These are phyloP conservation scores for Actinemys pallida DNA, from an alignment of 2,113 vertebrate species.

Conservation along the genomic window DNA sequence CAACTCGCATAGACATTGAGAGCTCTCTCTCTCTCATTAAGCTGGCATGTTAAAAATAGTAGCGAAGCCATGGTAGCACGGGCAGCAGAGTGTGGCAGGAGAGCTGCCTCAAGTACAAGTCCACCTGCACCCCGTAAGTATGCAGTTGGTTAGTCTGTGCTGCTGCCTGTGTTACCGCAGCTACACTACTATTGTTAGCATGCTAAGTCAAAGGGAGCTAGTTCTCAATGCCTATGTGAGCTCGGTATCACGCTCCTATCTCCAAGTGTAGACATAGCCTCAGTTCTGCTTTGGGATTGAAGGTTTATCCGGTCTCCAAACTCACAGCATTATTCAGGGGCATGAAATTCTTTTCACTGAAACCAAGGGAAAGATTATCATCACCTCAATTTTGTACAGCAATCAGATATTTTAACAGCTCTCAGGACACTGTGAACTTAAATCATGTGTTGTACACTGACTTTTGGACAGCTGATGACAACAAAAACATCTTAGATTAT, in stretches of 20 bases:
- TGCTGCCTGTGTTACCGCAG: neutral
- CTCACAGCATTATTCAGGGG: neutral
- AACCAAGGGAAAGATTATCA: neutral
- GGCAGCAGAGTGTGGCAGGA: neutral
- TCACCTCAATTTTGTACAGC: neutral
- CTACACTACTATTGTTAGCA: neutral
- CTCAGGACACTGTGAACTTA: neutral
- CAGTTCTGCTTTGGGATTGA: slow-evolving; percentile 17
- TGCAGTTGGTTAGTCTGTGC: neutral
- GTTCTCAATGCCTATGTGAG: neutral
- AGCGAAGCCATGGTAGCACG: neutral
- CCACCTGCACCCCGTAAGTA: neutral
- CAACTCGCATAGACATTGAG: neutral
- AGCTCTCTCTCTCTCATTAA: neutral
- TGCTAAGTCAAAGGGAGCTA: neutral
- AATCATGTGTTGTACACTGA: neutral
- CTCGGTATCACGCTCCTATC: neutral
- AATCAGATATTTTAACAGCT: neutral
- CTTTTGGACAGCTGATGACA: neutral
- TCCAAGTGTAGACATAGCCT: neutral
- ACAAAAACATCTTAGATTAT: neutral
- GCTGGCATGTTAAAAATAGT: neutral
- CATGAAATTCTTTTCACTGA: neutral
- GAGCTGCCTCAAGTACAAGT: neutral
- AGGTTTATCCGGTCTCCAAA: neutral